Conservation (phyloP, 2,113 vertebrate species). For the Mustela lutreola region DNA sequence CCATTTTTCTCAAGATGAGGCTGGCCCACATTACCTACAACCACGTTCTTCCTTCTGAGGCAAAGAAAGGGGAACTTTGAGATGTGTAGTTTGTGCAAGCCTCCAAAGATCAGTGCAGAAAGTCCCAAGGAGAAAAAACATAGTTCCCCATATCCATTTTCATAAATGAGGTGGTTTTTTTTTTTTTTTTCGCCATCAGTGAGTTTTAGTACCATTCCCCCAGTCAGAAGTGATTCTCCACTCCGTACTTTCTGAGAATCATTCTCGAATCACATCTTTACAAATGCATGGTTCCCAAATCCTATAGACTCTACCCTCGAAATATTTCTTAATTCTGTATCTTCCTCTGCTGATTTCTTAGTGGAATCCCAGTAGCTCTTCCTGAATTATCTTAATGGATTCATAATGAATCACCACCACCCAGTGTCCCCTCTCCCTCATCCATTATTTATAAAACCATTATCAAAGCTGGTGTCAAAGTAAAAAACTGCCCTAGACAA, state of each 20-base stretch:
- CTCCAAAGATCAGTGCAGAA: neutral
- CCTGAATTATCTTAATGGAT: neutral
- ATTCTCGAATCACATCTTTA: neutral
- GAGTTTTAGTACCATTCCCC: neutral
- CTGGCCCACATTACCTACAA: neutral
- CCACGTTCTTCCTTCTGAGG: neutral
- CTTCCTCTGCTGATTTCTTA: neutral
- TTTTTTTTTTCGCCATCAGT: neutral
- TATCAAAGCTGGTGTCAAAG: neutral
- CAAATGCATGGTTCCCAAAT: neutral
- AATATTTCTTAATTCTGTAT: neutral
- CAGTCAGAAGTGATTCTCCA: neutral
- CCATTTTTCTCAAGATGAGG: neutral
- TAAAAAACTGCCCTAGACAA: neutral
- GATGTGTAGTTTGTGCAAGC: accelerated
- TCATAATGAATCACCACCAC: neutral
- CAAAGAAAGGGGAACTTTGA: neutral
- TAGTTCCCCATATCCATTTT: neutral
- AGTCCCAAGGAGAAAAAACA: neutral
- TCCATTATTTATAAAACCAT: neutral
- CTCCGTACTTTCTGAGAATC: neutral
- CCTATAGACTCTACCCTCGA: neutral
- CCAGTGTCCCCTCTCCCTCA: neutral
- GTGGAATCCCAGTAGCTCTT: neutral
- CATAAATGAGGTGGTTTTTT: neutral